Base-by-base conservation (phyloP, 1,140 invertebrate genomes). In the Drosophila athabasca region DNA sequence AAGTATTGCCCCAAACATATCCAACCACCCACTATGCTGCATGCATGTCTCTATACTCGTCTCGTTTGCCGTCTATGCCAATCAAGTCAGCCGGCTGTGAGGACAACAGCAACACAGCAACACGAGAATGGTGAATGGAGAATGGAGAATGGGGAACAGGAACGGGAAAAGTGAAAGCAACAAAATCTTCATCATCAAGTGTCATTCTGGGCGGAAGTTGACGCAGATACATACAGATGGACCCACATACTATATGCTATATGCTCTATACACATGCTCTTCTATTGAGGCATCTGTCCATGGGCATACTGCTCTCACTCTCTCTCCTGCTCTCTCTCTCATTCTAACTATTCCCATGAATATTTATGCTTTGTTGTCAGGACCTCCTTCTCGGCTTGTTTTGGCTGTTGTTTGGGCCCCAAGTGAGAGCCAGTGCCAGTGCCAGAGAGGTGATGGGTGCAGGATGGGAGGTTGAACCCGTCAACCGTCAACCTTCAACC, bases 141-240 rank as follows among this genome's bases (percentile, higher is more conserved):
- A n/a, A n/a, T n/a, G n/a, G 15, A 41, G 29, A 62, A 19, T 44
- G 45, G 48, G 39, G 44, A 43, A 52, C 39, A 24, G 62, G 68
- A 74, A 72, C 55, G 75, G 57, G 78, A 88, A 88, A 88, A 88
- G 83, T 88, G 84, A 88, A 88, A 88, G 84, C 83, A 88, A 83
- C 76, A 89, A 88, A 88, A 89, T 88, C 84, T 88, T 88, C 83
- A 88, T 83, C 83, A 89, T 88, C 84, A 89, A 88, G 84, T 88
- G 84, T 83, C 83, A 84, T 88, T 77, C 84, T 83, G 72, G 83
- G 84, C 83, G 77, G 76, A 83, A 88, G 83, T 82, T 83, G 83
- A 64, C 82, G 79, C 64, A 76, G 67, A 62, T 57, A 57, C 11
- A 45, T 24, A 26, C 60, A 54, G 74, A 78, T 66, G 79, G 55